Conservation (phyloP, 1,140 invertebrate species). For the Leptinotarsa texana region DNA sequence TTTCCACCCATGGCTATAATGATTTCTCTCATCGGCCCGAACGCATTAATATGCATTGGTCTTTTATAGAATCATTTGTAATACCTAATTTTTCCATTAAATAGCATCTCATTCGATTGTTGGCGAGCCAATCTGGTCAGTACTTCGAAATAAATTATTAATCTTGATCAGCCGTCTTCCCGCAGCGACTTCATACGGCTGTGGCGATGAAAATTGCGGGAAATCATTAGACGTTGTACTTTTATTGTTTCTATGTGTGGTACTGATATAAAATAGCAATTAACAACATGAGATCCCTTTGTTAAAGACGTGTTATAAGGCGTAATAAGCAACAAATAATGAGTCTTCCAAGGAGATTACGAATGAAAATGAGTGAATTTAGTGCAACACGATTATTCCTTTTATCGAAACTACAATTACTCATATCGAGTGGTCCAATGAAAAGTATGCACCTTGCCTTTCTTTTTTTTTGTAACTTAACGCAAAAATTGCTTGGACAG, state of each 20-base stretch:
- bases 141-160: neutral
- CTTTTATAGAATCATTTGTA: constrained; percentile 6
- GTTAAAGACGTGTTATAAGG: too few species aligned
- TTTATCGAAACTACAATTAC: too few species aligned
- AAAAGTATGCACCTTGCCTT: too few species aligned
- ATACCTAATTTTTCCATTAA: neutral
- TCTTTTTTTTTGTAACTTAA: too few species aligned
- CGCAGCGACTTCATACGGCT: neutral
- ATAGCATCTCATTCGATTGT: neutral
- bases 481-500: too few species aligned
- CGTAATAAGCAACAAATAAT: too few species aligned
- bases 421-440: too few species aligned
- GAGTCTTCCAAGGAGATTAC: too few species aligned
- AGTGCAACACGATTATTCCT: too few species aligned
- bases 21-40: neutral
- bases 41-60: constrained; percentile 8
- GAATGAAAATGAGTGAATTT: too few species aligned
- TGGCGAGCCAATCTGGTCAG: neutral
- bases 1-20: neutral
- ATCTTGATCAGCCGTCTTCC: neutral
- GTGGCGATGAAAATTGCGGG: constrained; percentile 1
- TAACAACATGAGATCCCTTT: neutral
- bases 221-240: neutral
- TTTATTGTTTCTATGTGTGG: neutral
- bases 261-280: constrained; percentile 2